Evolutionary conservation across 2,888 invertebrate species (phyloP), one percentile per base, ranked within the genome.

Genomic region (Caenorhabditis sp.): DNA sequence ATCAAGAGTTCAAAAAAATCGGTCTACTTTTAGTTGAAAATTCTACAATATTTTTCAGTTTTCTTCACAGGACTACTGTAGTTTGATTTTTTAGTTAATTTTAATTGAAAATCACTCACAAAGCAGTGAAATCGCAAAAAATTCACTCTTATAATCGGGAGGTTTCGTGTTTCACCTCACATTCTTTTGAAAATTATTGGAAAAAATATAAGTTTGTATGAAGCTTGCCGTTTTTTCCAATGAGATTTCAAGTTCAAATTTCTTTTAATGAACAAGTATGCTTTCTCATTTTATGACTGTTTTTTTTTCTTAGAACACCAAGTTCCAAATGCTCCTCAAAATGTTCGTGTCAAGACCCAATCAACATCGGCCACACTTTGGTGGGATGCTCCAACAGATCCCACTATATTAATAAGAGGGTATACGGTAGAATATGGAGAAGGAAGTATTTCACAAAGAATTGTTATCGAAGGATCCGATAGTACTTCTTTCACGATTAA

Each of bases 371-470:
- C 84, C 7, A 86, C 86, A 1, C 74, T 86, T 14, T 86, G 85
- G 85, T 87, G 87, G 87, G 83, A 87, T 43, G 82, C 84, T 1
- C 87, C 87, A 8, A 69, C 79, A 10, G 81, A 76, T 60, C 68
- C 77, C 1, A 70, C 80, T 8, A 73, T 87, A 10, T 75, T 87
- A 50, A 85, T 87, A 7, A 63, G 87, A 49, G 87, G 87, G 14
- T 86, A 86, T 67, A 85, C 87, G 21, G 78, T 87, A 53, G 84
- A 84, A 14, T 87, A 84, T 62, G 87, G 87, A 4, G 79, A 83
- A 50, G 85, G 83, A 50, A 83, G 82, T 26, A 84, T 85, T 12
- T 78, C 80, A 5, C 73, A 82, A 31, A 72, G 80, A 36, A 78
- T 87, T 26, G 76, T 87, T 23, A 84, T 87, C 36, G 87, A 86